Base-by-base conservation (phyloP, 1,140 invertebrate genomes). In the Ceratoteleas bidentatus region DNA sequence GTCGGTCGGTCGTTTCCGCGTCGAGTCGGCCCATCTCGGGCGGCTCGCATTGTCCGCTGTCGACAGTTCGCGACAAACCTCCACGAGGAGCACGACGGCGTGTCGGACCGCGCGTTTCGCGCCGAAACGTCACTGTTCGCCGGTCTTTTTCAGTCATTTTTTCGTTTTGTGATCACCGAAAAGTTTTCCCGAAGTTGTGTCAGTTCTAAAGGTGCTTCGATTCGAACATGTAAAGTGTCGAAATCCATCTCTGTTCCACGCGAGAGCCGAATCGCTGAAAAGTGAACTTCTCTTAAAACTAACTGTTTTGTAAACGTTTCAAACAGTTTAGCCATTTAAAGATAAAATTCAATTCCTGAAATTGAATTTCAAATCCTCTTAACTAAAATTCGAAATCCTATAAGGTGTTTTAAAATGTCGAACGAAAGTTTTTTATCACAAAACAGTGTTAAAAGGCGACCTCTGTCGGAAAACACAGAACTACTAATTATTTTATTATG, bases 21-120 rank as follows among this genome's bases (percentile, higher is more conserved):
- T 33, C 38, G 15, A 43, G 40, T 89, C 89, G 89, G 85, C 40
- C 47, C 57, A 61, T 57, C 66, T 86, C 87, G 87, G 68, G 45
- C 58, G 32, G 60, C 72, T 79, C 83, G 79, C 84, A 73, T 87
- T 85, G 85, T 85, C 83, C 84, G 85, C 74, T 81, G 83, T 84
- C 85, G 85, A 87, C 88, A 90, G 89, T 90, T 84, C 76, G 83
- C 84, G 87, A 87, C 85, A 79, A 87, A 84, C 87, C 85, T 86
- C 61, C 86, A 85, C 57, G 81, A 84, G 56, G 85, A 72, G 77
- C 53, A 62, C 33, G 54, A 84, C 84, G 69, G 24, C 43, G 15
- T n/a, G 34, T 33, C 52, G 66, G 38, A 56, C 0, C 54, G 72
- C 40, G 66, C 56, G 45, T 6, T 50, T 60, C 32, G 24, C 43